phyloP scores from a whole-genome alignment of 2,888 invertebrate genomes.

The Seira sanloemensis region DNA sequence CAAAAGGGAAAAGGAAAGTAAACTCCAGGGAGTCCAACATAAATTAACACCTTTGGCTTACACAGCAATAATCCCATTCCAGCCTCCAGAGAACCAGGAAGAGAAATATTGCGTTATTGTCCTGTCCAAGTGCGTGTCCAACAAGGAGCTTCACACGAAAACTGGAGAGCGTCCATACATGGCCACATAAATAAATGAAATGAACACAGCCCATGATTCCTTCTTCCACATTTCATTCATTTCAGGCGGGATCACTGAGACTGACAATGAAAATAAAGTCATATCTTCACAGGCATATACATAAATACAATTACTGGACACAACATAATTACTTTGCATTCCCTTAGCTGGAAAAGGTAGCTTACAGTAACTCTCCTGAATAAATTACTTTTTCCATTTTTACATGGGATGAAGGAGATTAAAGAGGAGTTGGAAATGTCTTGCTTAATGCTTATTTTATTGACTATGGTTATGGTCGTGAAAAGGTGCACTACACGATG shows the following conservation, averaged over 20 bases:
- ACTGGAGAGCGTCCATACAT: conserved; percentile 24
- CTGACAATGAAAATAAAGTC: neutral
- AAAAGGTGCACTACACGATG: neutral
- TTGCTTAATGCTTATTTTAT: conserved; percentile 61
- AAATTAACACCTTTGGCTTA: conserved; percentile 56
- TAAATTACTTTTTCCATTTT: conserved; percentile 61
- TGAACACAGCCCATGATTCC: conserved; percentile 16
- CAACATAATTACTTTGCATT: conserved; percentile 46
- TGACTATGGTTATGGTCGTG: conserved; percentile 47
- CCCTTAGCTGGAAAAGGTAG: neutral
- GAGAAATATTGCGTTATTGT: neutral
- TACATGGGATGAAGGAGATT: conserved; percentile 38
- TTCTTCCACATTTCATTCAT: conserved; percentile 32
- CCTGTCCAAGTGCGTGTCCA: neutral
- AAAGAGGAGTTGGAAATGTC: conserved; percentile 60
- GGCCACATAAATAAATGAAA: conserved; percentile 48
- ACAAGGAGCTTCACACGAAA: neutral
- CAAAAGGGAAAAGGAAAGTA: conserved; percentile 44
- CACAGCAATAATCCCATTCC: conserved; percentile 25
- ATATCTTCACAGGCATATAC: neutral
- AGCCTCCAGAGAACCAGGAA: neutral
- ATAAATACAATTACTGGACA: conserved; percentile 17
- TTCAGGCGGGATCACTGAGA: neutral
- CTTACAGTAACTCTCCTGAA: conserved; percentile 31
- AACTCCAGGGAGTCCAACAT: conserved; percentile 64